Base-by-base conservation (phyloP, 2,888 invertebrate species). In the Drosophila pseudotakahashii region DNA sequence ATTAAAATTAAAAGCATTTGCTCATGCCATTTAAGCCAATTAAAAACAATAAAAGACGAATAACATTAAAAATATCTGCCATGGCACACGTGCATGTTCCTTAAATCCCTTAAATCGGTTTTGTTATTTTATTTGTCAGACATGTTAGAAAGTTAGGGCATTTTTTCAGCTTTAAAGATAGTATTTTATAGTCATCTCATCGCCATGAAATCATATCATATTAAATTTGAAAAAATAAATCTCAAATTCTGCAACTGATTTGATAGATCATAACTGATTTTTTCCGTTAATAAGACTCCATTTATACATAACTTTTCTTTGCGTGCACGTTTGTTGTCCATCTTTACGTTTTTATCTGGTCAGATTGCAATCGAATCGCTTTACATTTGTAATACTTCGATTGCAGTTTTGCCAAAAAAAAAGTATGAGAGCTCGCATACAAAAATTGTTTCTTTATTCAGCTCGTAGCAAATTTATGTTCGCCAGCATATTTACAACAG, bases 331-430 rank as follows among this genome's bases (percentile, higher is more conserved):
- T 3, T 1, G 4, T 7, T 13, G 23, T 26, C 36, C 44, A 44
- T 55, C 26, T 44, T 30, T n/a, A 9, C 26, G 39, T 32, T 70
- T 32, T 36, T 41, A 19, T 42, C 36, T 39, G 48, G 47, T 14
- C 51, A 48, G 50, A 68, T 57, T 77, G 84, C 75, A 69, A 61
- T 61, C 66, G 73, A 87, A 87, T 79, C 62, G 73, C 50, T 74
- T 81, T 87, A 84, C 82, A 81, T 81, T 79, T 76, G 73, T 81
- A 76, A 76, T 77, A 73, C 75, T 75, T 73, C 61, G 69, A 87
- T 77, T 79, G 69, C 68, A 76, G 74, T 77, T 81, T 74, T 59
- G 51, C 36, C 47, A 71, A 69, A 81, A 62, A 75, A 79, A 71
- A 71, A 73, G 41, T 61, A 34, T 42, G 59, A 44, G 52, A 66